Evolutionary conservation across 2,113 vertebrate species (phyloP).

Genomic region (Tor tambroides): DNA sequence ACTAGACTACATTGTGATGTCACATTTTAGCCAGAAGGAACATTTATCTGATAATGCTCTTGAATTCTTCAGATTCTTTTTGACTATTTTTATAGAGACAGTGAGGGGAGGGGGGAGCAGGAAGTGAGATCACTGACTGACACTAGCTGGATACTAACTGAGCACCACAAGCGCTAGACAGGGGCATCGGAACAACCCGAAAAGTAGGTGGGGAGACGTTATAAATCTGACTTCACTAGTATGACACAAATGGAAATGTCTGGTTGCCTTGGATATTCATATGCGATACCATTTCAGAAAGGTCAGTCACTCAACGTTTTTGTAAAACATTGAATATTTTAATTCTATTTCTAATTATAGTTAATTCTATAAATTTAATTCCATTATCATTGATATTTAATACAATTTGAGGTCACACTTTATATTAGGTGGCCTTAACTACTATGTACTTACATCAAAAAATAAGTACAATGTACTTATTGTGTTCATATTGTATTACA

Average conservation of each 20-base stretch:
- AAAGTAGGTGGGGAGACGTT: background rate
- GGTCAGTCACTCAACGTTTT: background rate
- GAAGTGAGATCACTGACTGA: background rate
- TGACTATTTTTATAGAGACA: background rate
- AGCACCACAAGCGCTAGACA: background rate
- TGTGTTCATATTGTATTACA: no score
- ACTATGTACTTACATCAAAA: no score
- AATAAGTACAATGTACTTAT: no score
- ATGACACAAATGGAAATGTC: background rate
- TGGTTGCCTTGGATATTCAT: background rate
- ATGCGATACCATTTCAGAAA: background rate
- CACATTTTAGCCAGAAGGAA: background rate
- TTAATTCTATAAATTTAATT: no score
- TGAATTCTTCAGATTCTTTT: conserved; percentile 21
- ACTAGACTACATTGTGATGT: conserved; percentile 1
- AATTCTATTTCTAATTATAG: background rate
- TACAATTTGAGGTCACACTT: no score
- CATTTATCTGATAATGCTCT: background rate
- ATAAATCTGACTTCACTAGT: background rate
- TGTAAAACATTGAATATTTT: background rate
- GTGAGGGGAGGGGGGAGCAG: background rate
- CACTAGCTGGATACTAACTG: background rate
- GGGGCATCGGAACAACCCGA: background rate
- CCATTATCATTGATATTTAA: no score
- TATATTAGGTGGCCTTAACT: no score